Percentiles rank a stretch among this genome's conserved stretches.
Evolutionary conservation across 2,797 vertebrate species (phyloP).

Genomic region (Squalus acanthias): DNA sequence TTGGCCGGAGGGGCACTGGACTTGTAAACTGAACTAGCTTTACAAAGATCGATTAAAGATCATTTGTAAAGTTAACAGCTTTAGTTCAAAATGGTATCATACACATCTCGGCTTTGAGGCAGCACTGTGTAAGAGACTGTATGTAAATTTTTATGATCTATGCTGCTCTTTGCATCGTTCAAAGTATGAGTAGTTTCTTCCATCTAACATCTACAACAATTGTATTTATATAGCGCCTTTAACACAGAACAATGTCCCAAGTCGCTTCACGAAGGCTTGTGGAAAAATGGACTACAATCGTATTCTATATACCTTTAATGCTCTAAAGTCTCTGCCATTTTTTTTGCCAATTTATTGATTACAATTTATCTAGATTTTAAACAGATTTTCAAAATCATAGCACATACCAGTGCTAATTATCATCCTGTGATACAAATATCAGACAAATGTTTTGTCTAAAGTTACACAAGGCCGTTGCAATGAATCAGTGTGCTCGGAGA

Average conservation of each 20-base stretch:
- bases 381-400: background rate
- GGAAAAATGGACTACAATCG: background rate
- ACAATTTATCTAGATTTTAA: background rate
- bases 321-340: background rate
- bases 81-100: background rate
- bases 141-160: background rate
- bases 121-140: background rate
- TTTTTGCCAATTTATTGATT: background rate
- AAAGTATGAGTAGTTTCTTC: background rate
- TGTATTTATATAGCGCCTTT: background rate
- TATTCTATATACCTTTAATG: background rate
- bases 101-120: background rate
- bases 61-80: background rate
- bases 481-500: background rate
- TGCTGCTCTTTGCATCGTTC: background rate
- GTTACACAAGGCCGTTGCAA: background rate
- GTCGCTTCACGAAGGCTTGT: background rate
- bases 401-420: background rate
- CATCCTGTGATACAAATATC: background rate
- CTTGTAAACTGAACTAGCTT: background rate
- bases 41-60: background rate
- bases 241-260: background rate
- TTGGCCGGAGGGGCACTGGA: background rate
- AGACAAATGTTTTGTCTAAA: background rate
- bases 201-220: background rate